These are phyloP conservation scores for Ictalurus punctatus DNA, from an alignment of 2,113 vertebrate species.

Conservation along the genomic window DNA sequence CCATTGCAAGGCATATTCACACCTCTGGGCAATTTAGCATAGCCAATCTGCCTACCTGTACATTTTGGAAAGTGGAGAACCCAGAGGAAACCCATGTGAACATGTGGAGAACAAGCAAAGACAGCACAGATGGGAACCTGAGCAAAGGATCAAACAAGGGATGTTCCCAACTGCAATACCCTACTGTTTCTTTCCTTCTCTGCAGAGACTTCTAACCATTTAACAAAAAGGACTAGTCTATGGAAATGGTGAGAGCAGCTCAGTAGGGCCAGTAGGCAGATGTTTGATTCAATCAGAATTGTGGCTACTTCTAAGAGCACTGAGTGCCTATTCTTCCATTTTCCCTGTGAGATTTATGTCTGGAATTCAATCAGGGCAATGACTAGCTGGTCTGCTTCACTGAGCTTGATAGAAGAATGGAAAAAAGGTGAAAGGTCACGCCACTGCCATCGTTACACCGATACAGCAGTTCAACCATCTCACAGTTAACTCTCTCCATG, in stretches of 20 bases:
- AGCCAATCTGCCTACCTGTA: not conserved
- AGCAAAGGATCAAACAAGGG: not conserved
- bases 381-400: constrained; percentile 50
- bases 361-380: constrained; percentile 66
- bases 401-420: constrained; percentile 46
- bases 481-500: constrained; percentile 20
- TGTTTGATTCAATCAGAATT: constrained; percentile 49
- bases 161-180: not conserved
- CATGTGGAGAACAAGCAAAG: not conserved
- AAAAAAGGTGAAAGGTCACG: constrained; percentile 64
- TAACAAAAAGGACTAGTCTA: not conserved
- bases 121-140: not conserved
- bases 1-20: not conserved
- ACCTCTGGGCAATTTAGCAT: not conserved
- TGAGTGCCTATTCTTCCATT: constrained; percentile 47
- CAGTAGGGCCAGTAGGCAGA: not conserved
- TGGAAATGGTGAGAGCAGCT: not conserved
- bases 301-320: constrained; percentile 53
- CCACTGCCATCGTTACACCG: constrained; percentile 20
- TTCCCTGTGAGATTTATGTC: constrained; percentile 63
- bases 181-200: not conserved
- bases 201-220: not conserved
- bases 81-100: not conserved
- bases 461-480: constrained; percentile 22
- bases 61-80: not conserved